Evolutionary conservation across 2,888 invertebrate genomes (phyloP).

Genomic region (Heliconius cydno): DNA sequence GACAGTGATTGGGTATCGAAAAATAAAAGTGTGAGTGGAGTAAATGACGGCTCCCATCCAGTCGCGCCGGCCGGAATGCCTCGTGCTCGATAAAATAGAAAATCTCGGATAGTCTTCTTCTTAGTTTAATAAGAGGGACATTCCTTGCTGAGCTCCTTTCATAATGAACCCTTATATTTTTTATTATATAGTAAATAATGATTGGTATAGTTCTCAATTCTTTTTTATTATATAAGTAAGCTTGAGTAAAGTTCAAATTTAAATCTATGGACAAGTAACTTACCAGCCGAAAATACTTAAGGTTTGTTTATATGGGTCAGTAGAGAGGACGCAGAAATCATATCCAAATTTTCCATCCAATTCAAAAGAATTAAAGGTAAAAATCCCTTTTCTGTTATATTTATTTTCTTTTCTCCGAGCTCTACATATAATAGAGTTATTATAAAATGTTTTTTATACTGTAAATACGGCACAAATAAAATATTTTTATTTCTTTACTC

Average conservation of each 20-base stretch:
- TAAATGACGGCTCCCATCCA: conserved; percentile 40
- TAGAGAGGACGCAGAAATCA: not conserved
- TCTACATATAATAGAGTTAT: too few species aligned
- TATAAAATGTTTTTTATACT: too few species aligned
- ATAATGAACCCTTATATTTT: conserved; percentile 3
- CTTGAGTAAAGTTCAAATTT: too few species aligned
- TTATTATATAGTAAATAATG: not conserved
- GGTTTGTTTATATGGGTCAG: not conserved
- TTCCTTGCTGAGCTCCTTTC: conserved; percentile 10
- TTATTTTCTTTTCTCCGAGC: too few species aligned
- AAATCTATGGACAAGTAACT: not conserved
- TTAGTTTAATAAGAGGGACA: conserved; percentile 14
- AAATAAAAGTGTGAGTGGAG: conserved; percentile 29
- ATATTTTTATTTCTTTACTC: too few species aligned
- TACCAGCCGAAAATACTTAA: not conserved
- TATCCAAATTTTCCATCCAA: not conserved
- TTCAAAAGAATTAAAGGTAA: not conserved
- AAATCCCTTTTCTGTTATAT: too few species aligned
- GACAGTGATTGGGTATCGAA: conserved; percentile 44
- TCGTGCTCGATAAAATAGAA: conserved; percentile 39
- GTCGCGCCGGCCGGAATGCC: conserved; percentile 35
- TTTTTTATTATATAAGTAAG: not conserved
- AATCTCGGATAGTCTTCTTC: conserved; percentile 31
- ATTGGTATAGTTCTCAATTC: not conserved
- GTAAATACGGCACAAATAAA: too few species aligned